Percentiles rank a stretch among this genome's conserved stretches.
Evolutionary conservation across 2,113 vertebrate genomes (phyloP).

Genomic region (Hippocampus comes): DNA sequence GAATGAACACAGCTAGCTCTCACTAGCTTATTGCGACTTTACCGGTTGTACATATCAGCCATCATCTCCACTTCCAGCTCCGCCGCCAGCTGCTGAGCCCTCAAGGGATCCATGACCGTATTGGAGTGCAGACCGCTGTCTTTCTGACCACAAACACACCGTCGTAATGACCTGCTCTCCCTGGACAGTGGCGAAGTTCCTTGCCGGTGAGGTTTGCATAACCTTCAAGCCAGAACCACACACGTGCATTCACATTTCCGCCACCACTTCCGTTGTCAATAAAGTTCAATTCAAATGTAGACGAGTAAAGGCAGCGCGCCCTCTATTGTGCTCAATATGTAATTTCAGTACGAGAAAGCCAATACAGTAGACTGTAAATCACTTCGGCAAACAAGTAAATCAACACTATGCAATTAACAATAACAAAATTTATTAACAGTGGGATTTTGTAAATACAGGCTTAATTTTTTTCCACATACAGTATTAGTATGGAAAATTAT

Average conservation of each 20-base stretch:
- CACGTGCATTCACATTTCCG: constrained; percentile 53
- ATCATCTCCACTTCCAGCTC: constrained; percentile 98
- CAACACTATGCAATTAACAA: constrained; percentile 13
- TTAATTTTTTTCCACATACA: neutral
- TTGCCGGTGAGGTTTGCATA: constrained; percentile 29
- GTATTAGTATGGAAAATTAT: neutral
- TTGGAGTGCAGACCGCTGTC: neutral
- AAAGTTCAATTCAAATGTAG: constrained; percentile 52
- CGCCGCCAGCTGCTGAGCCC: constrained; percentile 91
- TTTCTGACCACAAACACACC: neutral
- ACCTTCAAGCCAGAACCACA: constrained; percentile 64
- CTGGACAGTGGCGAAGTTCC: neutral
- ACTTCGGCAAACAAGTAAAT: neutral
- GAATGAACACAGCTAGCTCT: constrained; percentile 3
- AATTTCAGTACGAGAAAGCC: neutral
- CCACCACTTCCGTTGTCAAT: constrained; percentile 55
- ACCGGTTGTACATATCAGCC: constrained; percentile 99
- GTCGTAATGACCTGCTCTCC: constrained; percentile 17
- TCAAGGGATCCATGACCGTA: constrained; percentile 83
- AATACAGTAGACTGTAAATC: neutral
- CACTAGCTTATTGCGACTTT: constrained; percentile 19
- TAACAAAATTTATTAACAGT: neutral
- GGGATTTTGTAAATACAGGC: neutral
- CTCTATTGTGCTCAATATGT: constrained; percentile 7
- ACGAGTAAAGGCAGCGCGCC: neutral